These are phyloP conservation scores for Poeciliopsis retropinna DNA, from an alignment of 2,113 vertebrate genomes.

Conservation along the genomic window DNA sequence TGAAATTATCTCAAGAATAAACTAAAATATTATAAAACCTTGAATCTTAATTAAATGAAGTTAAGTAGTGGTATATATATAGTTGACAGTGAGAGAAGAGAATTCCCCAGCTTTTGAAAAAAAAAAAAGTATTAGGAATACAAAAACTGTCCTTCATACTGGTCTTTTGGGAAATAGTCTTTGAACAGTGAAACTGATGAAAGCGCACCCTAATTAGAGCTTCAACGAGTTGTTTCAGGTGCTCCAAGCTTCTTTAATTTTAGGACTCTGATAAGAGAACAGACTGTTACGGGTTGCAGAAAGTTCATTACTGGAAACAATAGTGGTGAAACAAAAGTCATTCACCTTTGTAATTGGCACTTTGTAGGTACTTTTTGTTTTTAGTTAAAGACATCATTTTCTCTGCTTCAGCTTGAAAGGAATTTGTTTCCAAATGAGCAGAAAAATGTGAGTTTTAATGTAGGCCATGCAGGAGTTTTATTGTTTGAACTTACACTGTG, in stretches of 20 bases:
- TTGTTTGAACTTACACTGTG: background rate
- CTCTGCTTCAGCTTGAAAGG: background rate
- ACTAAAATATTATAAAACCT: too few species aligned
- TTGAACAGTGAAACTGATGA: constrained; percentile 38
- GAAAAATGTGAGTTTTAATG: background rate
- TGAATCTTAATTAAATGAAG: too few species aligned
- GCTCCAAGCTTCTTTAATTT: constrained; percentile 49
- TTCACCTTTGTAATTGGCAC: constrained; percentile 39
- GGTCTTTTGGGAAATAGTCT: constrained; percentile 19
- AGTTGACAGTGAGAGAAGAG: background rate
- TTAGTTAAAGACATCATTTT: constrained; percentile 1
- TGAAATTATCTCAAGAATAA: too few species aligned
- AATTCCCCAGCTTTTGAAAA: background rate
- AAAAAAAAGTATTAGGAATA: background rate
- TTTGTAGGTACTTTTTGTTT: constrained; percentile 35
- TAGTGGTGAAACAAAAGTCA: constrained; percentile 19
- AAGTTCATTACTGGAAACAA: constrained; percentile 37
- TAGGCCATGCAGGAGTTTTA: background rate
- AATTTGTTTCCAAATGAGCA: background rate
- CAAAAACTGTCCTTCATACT: constrained; percentile 24
- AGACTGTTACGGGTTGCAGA: constrained; percentile 28
- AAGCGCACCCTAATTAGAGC: constrained; percentile 48
- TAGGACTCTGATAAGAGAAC: constrained; percentile 32
- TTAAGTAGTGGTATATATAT: too few species aligned
- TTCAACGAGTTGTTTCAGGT: constrained; percentile 39